Conservation (phyloP, 2,888 invertebrate species). For the Nomada ruficornis region DNA sequence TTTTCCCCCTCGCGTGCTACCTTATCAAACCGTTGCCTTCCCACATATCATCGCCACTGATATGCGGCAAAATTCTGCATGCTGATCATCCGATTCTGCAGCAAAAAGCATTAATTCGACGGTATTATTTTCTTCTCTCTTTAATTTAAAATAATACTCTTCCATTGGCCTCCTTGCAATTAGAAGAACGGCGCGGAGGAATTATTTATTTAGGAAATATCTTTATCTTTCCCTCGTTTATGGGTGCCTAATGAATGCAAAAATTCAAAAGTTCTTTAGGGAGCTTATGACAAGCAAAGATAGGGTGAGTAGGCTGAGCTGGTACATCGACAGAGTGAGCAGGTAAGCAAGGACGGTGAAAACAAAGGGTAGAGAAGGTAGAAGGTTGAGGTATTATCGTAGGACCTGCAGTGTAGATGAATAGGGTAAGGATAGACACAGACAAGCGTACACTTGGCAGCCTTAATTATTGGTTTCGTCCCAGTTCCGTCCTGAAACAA, state of each 20-base stretch:
- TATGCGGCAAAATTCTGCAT: too few relatives aligned
- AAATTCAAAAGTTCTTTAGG: slow-evolving; percentile 24
- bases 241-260: slow-evolving; percentile 6
- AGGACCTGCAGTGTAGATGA: slow-evolving; percentile 28
- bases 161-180: too few relatives aligned
- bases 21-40: slow-evolving; percentile 2
- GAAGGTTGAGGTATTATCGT: slow-evolving; percentile 45
- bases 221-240: not conserved
- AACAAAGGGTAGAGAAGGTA: slow-evolving; percentile 45
- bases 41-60: not conserved
- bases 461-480: slow-evolving; percentile 80
- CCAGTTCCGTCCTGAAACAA: slow-evolving; percentile 77
- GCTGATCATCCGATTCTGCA: too few relatives aligned
- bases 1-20: not conserved
- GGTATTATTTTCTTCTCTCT: not conserved
- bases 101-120: too few relatives aligned
- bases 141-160: not conserved
- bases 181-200: not conserved
- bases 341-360: slow-evolving; percentile 61
- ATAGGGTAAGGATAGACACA: slow-evolving; percentile 65
- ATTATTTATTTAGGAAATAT: slow-evolving; percentile 7
- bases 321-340: slow-evolving; percentile 42
- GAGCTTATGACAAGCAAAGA: slow-evolving; percentile 38
- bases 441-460: slow-evolving; percentile 60
- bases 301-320: slow-evolving; percentile 61